Base-by-base conservation (phyloP, 2,797 vertebrate species). In the Eptatretus atami region DNA sequence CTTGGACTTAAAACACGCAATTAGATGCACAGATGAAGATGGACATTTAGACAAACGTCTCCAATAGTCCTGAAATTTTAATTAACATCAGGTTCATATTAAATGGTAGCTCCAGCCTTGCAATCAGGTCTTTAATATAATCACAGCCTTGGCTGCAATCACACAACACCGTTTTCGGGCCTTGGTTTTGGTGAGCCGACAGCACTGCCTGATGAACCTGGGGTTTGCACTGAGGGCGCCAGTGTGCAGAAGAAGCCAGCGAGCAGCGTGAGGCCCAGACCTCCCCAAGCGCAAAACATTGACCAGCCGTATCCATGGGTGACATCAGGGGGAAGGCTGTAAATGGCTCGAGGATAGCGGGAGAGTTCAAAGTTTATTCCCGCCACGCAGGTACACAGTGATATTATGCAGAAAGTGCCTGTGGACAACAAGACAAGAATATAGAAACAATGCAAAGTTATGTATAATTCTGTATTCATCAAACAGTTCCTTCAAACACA, bases 321-420 rank as follows among this genome's bases (percentile, higher is more conserved):
- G 71, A 98, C 90, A 78, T 98, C 90, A 1, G 95, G 88, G 0
- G 88, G 86, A 63, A 95, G 81, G 73, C 87, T 81, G 1, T 86
- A 98, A 70, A 95, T 77, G 77, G 86, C 81, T 65, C 85, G 83
- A 0, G 90, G 90, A 67, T 85, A 87, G 67, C 90, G 90, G 53
- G 90, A 98, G 3, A 98, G 81, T 80, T 98, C 90, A 2, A 95
- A 98, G 80, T 95, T 98, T 75, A 98, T 98, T 71, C 88, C 90
- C 4, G 90, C 90, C 67, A 98, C 88, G 1, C 90, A 98, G 66
- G 90, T 98, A 71, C 90, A 98, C 74, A 98, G 80, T 73, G 90
- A 94, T 72, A 98, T 98, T 78, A 98, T 98, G 77, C 90, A 98
- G 81, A 98, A 98, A 67, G 90, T 98, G 69, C 88, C 90, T 86